Base-by-base conservation (phyloP, 2,888 invertebrate species). In the Stramonita haemastoma region DNA sequence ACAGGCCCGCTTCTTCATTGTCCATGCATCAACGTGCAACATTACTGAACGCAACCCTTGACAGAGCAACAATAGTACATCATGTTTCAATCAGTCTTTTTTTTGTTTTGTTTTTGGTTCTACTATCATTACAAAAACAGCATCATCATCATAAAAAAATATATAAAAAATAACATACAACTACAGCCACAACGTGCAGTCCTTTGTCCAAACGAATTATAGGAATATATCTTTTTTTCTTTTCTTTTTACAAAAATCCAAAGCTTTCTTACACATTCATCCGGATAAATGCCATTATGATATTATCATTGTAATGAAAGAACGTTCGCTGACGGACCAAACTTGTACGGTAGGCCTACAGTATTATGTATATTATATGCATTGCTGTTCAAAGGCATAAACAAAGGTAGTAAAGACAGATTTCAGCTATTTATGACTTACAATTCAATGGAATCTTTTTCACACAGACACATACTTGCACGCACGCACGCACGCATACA, bases 221-320 rank as follows among this genome's bases (percentile, higher is more conserved):
- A 46, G 4, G 46, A 46, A 46, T 46, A 46, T 46, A 8, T 46
- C 46, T 46, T 46, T 46, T 46, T 46, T 46, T 46, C 8, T 46
- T 46, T 46, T 46, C 46, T 46, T 11, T 79, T 13, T 79, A 22
- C 15, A 60, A 60, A 60, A 60, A 15, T 60, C 73, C 8, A n/a
- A 73, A 11, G 0, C 73, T 46, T 29, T 46, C 81, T 46, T 79
- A 19, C 81, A 83, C 46, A 46, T 83, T 83, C 46, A 83, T 46
- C 81, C 81, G 46, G 46, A 83, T 46, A 46, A 29, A 29, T 83
- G 81, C 81, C 81, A 83, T 83, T 83, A 46, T 73, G n/a, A 46
- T 2, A 46, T 46, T 8, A 46, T 46, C 8, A 2, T 46, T 36
- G 46, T 46, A 26, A 46, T 46, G 81, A 83, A 83, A 83, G 81